A percentile compares a stretch with the other conserved stretches of the same genome.
phyloP scores from a whole-genome alignment of 2,888 invertebrate genomes.

The Hermaeophaga mercurialis region DNA sequence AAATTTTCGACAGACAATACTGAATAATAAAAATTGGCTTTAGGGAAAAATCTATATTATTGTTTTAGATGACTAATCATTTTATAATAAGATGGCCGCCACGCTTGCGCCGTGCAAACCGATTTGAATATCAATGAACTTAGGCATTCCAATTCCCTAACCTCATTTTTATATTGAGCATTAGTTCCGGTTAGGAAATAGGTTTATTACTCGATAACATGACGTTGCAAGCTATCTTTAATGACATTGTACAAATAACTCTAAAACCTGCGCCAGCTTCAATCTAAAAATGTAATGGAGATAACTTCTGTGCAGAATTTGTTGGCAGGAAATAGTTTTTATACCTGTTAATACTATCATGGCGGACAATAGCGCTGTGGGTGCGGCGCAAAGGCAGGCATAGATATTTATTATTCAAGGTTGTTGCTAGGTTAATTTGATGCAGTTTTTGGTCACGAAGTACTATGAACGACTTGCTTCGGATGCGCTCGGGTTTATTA shows the following conservation, averaged over 20 bases:
- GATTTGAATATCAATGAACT: slow-evolving; percentile 29
- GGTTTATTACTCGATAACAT: background rate
- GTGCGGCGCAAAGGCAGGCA: slow-evolving; percentile 1
- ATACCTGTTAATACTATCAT: too few species aligned
- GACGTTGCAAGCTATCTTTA: background rate
- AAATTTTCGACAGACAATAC: background rate
- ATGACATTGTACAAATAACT: background rate
- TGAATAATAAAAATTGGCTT: background rate
- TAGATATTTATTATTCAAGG: slow-evolving; percentile 26
- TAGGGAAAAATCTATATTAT: slow-evolving; percentile 23
- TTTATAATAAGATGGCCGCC: slow-evolving; percentile 38
- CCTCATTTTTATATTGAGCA: slow-evolving; percentile 24
- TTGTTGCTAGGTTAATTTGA: slow-evolving; percentile 24
- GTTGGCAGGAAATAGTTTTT: slow-evolving; percentile 22
- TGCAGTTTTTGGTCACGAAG: slow-evolving; percentile 9
- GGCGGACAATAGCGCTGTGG: background rate
- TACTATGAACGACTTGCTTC: slow-evolving; percentile 3
- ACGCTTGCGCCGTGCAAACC: slow-evolving; percentile 35
- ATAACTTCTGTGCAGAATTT: slow-evolving; percentile 1
- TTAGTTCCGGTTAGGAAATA: slow-evolving; percentile 2
- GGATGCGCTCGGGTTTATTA: slow-evolving; percentile 12
- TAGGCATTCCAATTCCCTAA: slow-evolving; percentile 17
- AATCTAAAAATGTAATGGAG: background rate
- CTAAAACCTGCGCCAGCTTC: background rate
- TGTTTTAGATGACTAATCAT: slow-evolving; percentile 28